Conservation (phyloP, 2,888 invertebrate genomes). For the Melangyna quadrimaculata region DNA sequence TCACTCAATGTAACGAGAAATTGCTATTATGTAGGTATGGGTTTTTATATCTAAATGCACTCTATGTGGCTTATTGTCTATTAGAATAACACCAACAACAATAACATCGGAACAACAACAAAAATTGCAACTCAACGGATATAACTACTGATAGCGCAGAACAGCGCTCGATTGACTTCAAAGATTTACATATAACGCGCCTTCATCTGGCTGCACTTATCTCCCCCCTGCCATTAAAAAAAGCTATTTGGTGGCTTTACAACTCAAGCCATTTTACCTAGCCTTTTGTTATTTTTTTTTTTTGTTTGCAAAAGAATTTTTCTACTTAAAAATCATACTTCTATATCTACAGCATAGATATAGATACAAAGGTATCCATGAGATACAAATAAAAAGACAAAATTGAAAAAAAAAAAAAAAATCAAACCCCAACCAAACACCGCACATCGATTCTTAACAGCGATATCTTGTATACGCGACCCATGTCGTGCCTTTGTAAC, state of each 20-base stretch:
- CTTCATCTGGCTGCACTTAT: slow-evolving; percentile 21
- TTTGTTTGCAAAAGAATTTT: slow-evolving; percentile 53
- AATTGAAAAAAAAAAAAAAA: slow-evolving; percentile 28
- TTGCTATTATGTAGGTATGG: no score
- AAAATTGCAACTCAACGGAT: slow-evolving; percentile 23
- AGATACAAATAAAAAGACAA: slow-evolving; percentile 17
- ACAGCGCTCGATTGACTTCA: slow-evolving; percentile 63
- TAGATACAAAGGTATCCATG: slow-evolving; percentile 27
- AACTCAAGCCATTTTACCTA: slow-evolving; percentile 32
- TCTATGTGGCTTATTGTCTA: slow-evolving; percentile 60
- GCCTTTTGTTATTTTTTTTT: slow-evolving; percentile 49
- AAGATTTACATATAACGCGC: slow-evolving; percentile 71
- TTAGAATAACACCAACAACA: slow-evolving; percentile 6
- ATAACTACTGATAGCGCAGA: slow-evolving; percentile 61
- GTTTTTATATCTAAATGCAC: neutral
- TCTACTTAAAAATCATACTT: slow-evolving; percentile 43
- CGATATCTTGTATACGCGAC: slow-evolving; percentile 71
- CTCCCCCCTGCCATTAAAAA: neutral
- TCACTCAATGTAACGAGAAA: slow-evolving; percentile 40
- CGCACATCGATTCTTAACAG: slow-evolving; percentile 70
- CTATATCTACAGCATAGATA: neutral
- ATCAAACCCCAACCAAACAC: slow-evolving; percentile 44
- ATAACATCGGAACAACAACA: slow-evolving; percentile 2
- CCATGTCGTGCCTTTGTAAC: slow-evolving; percentile 71
- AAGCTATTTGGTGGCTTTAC: neutral